Conservation (phyloP, 1,140 invertebrate genomes). For the Achroia grisella region DNA sequence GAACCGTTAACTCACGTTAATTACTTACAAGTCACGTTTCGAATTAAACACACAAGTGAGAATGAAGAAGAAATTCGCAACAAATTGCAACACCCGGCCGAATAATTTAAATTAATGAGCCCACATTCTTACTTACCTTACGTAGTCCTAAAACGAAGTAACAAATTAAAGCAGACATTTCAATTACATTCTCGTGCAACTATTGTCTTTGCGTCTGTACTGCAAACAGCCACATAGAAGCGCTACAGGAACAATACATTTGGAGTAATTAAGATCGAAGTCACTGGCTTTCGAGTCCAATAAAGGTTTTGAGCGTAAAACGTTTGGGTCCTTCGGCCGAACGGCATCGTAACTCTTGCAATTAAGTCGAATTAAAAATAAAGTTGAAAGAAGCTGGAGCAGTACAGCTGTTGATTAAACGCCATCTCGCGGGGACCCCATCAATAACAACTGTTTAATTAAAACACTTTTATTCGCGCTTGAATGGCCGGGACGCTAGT, state of each 20-base stretch:
- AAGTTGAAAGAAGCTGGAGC: slow-evolving; percentile 38
- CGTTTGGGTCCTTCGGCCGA: slow-evolving; percentile 23
- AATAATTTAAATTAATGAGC: slow-evolving; percentile 64
- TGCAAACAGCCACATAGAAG: slow-evolving; percentile 9
- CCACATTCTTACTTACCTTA: slow-evolving; percentile 48
- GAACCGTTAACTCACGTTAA: slow-evolving; percentile 21
- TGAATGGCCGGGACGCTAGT: slow-evolving; percentile 48
- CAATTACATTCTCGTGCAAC: slow-evolving; percentile 70
- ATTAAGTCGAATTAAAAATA: slow-evolving; percentile 67
- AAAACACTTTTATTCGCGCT: slow-evolving; percentile 64
- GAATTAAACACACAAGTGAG: slow-evolving; percentile 17
- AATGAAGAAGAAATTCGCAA: slow-evolving; percentile 44
- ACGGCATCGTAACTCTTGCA: slow-evolving; percentile 47
- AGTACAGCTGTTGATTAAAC: slow-evolving; percentile 58
- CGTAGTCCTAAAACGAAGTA: slow-evolving; percentile 45
- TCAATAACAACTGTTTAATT: slow-evolving; percentile 71
- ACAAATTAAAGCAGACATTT: slow-evolving; percentile 68
- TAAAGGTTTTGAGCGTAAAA: slow-evolving; percentile 37
- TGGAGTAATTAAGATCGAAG: slow-evolving; percentile 37
- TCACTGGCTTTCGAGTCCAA: slow-evolving; percentile 11
- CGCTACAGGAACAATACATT: slow-evolving; percentile 13
- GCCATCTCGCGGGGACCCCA: slow-evolving; percentile 65
- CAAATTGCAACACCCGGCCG: slow-evolving; percentile 39
- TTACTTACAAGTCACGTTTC: slow-evolving; percentile 19
- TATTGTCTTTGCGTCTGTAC: slow-evolving; percentile 41